These are phyloP conservation scores for Calidris pugnax DNA, from an alignment of 2,113 vertebrate genomes.

Conservation along the genomic window DNA sequence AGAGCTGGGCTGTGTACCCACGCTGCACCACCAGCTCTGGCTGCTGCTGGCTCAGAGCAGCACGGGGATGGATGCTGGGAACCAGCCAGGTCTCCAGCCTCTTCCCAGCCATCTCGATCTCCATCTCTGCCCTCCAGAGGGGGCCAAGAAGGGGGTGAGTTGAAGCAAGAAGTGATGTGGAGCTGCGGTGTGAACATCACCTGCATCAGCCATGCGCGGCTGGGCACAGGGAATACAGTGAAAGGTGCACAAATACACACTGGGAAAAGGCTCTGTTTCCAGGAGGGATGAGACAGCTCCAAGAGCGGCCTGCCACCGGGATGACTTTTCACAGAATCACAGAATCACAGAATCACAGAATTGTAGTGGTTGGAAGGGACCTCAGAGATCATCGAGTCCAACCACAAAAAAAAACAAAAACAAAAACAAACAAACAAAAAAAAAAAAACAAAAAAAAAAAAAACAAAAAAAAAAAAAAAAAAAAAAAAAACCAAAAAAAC, in stretches of 20 bases:
- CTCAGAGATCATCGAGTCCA: no score
- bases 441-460: no score
- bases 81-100: no score
- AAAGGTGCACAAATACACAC: not conserved
- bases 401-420: no score
- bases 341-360: no score
- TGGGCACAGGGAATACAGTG: fast-evolving
- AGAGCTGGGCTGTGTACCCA: not conserved
- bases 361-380: no score
- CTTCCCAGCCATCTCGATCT: not conserved
- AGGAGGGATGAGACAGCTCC: not conserved
- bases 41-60: fast-evolving
- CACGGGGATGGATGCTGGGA: not conserved
- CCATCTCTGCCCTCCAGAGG: not conserved
- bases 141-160: not conserved
- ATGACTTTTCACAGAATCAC: not conserved
- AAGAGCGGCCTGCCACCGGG: not conserved
- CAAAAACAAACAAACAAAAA: no score
- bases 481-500: no score
- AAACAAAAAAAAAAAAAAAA: no score
- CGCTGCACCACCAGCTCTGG: not conserved
- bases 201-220: not conserved
- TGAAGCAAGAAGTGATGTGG: not conserved
- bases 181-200: not conserved
- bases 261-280: not conserved